A percentile compares a stretch with the other conserved stretches of the same genome.
Evolutionary conservation across 2,113 vertebrate genomes (phyloP).

Genomic region (Ceuthmochares aereus): DNA sequence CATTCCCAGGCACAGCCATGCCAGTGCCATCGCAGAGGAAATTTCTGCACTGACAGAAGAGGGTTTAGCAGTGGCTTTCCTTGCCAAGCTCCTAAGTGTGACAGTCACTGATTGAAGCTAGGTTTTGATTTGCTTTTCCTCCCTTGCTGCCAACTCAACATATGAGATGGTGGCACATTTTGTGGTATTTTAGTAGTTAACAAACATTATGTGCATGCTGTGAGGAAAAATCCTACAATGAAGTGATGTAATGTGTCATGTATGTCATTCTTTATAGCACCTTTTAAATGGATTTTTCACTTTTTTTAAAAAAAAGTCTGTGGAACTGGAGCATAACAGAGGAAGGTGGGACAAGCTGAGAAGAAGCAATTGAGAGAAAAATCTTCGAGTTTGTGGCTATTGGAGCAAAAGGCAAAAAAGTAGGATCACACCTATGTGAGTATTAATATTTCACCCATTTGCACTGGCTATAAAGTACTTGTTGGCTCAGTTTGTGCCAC

Average conservation of each 20-base stretch:
- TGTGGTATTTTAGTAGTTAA: slow-evolving; percentile 6
- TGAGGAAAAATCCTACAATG: background rate
- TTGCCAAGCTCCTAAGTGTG: background rate
- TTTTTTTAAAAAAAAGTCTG: background rate
- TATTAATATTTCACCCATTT: background rate
- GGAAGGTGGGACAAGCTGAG: background rate
- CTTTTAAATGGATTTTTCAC: background rate
- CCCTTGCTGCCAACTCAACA: background rate
- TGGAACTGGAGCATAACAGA: background rate
- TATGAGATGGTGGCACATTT: background rate
- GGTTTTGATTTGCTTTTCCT: background rate
- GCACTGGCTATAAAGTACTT: background rate
- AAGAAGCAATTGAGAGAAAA: background rate
- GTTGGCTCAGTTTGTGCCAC: background rate
- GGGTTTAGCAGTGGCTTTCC: background rate
- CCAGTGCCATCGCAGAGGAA: background rate
- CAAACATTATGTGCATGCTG: background rate
- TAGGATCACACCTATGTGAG: background rate
- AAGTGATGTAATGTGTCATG: background rate
- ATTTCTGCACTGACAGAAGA: background rate
- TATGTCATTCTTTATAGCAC: background rate
- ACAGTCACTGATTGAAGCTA: background rate
- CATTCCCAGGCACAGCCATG: background rate
- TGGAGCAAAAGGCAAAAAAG: background rate
- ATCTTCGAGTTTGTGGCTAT: background rate